These are phyloP conservation scores for Agapetus fuscipes DNA, from an alignment of 2,888 invertebrate genomes.

Conservation along the genomic window DNA sequence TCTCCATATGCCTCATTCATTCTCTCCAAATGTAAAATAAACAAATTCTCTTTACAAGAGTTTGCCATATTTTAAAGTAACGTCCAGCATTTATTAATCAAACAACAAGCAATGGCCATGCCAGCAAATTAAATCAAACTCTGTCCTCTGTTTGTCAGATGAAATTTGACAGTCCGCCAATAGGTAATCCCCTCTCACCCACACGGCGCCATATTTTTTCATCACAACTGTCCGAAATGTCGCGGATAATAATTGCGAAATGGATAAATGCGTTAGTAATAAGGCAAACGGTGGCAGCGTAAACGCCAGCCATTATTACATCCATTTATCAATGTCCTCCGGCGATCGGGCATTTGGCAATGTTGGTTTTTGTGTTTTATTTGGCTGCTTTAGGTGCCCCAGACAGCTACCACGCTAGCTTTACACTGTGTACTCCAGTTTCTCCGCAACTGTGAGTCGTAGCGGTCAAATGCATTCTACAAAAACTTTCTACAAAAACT, in stretches of 20 bases:
- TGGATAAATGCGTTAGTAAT: conserved; percentile 8
- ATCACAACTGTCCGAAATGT: conserved; percentile 3
- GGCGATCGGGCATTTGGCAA: conserved; percentile 4
- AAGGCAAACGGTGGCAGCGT: not conserved
- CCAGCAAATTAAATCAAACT: not conserved
- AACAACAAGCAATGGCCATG: not conserved
- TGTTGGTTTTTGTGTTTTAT: not conserved
- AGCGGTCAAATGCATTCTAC: too few relatives aligned
- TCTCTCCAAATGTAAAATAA: too few relatives aligned
- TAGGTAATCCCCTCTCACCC: not conserved
- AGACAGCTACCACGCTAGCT: too few relatives aligned
- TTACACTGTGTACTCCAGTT: too few relatives aligned
- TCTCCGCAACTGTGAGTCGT: too few relatives aligned
- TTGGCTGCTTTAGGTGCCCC: too few relatives aligned
- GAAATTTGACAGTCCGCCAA: not conserved
- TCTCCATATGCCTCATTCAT: too few relatives aligned
- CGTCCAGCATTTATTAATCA: not conserved
- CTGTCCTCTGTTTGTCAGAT: not conserved
- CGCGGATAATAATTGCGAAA: conserved; percentile 9
- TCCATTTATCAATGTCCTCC: conserved; percentile 20
- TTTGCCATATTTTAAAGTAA: too few relatives aligned
- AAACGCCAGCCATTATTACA: conserved; percentile 10
- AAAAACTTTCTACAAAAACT: too few relatives aligned
- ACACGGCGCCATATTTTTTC: conserved; percentile 2
- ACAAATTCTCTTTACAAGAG: too few relatives aligned